These are phyloP conservation scores for Odontomyia ornata DNA, from an alignment of 2,888 invertebrate genomes.

Conservation along the genomic window DNA sequence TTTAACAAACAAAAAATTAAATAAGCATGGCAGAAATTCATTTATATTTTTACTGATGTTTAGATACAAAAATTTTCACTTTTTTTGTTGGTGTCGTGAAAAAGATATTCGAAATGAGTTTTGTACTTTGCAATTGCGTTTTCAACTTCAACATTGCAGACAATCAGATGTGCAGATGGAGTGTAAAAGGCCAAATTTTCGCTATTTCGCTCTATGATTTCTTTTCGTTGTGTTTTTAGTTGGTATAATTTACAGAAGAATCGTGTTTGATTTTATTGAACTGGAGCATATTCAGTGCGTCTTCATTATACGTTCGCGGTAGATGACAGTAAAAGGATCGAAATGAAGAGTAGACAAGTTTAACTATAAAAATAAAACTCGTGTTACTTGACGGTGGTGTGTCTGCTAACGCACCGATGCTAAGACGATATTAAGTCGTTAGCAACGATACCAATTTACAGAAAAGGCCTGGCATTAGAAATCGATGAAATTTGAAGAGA, in stretches of 20 bases:
- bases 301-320: background rate
- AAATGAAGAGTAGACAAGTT: constrained; percentile 3
- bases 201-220: background rate
- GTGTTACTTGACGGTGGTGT: too few species aligned
- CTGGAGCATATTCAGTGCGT: background rate
- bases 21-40: constrained; percentile 40
- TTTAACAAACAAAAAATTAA: background rate
- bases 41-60: constrained; percentile 16
- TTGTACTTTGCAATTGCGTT: background rate
- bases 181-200: background rate
- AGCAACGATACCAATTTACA: too few species aligned
- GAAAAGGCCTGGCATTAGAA: constrained; percentile 57
- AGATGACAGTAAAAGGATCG: background rate
- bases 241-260: constrained; percentile 52
- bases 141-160: background rate
- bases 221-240: constrained; percentile 23
- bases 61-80: background rate
- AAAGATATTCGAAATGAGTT: background rate
- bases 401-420: too few species aligned
- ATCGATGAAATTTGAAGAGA: constrained; percentile 57
- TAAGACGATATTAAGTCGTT: too few species aligned
- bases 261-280: constrained; percentile 49
- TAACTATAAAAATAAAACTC: too few species aligned
- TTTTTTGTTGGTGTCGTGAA: background rate
- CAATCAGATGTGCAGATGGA: background rate